Conservation (phyloP, 2,888 invertebrate genomes). For the Aleiodes testaceus region DNA sequence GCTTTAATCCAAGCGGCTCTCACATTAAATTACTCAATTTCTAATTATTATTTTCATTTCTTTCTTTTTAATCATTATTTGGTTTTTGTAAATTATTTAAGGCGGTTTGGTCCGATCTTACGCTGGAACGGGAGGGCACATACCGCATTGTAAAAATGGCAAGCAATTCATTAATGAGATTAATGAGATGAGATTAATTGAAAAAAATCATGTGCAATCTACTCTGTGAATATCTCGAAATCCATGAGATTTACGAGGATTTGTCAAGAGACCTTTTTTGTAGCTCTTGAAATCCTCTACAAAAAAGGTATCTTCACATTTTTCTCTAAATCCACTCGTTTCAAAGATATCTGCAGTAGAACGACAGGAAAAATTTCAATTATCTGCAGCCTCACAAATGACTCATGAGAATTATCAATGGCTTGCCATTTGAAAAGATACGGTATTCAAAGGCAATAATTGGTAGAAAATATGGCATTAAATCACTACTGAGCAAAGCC, state of each 20-base stretch:
- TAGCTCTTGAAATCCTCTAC: too few species aligned
- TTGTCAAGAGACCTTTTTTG: too few species aligned
- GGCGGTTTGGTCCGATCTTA: constrained; percentile 68
- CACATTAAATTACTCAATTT: constrained; percentile 1
- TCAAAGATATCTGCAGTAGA: not conserved
- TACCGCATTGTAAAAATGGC: constrained; percentile 43
- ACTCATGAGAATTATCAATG: not conserved
- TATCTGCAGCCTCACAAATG: not conserved
- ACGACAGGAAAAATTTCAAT: not conserved
- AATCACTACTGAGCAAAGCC: constrained; percentile 31
- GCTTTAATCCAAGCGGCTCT: constrained; percentile 59
- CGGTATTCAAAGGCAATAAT: constrained; percentile 30
- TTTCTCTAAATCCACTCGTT: not conserved
- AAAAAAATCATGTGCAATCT: constrained; percentile 6
- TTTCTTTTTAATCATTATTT: not conserved
- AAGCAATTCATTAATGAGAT: not conserved
- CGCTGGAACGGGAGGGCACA: constrained; percentile 48
- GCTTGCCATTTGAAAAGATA: constrained; percentile 21
- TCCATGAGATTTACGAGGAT: too few species aligned
- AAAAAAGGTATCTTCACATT: not conserved
- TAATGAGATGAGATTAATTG: not conserved
- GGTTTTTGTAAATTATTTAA: constrained; percentile 51
- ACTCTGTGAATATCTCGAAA: too few species aligned
- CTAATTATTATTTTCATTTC: not conserved
- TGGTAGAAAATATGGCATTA: constrained; percentile 29